phyloP scores from a whole-genome alignment of 2,888 invertebrate genomes.

The Exocentrus adspersus region DNA sequence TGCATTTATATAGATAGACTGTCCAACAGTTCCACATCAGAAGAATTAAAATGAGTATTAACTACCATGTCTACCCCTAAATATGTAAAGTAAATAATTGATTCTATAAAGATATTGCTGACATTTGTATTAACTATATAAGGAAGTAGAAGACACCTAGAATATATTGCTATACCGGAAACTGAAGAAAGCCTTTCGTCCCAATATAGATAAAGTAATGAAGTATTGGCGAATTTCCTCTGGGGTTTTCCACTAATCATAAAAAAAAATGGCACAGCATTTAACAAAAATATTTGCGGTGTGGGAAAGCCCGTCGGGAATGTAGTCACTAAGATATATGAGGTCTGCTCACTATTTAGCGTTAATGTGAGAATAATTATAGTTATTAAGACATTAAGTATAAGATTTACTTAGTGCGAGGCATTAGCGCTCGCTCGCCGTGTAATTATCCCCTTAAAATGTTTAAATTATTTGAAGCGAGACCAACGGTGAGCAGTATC shows the following conservation, averaged over 20 bases:
- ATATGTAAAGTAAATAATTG: too few relatives aligned
- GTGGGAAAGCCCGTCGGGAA: slow-evolving; percentile 4
- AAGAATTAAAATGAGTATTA: too few relatives aligned
- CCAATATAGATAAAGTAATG: too few relatives aligned
- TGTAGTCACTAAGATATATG: slow-evolving; percentile 21
- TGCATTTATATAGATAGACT: too few relatives aligned
- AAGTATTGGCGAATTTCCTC: too few relatives aligned
- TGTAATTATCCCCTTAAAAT: slow-evolving; percentile 21
- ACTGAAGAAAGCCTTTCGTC: too few relatives aligned
- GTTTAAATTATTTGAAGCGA: slow-evolving; percentile 24
- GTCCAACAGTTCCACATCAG: too few relatives aligned
- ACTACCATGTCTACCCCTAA: too few relatives aligned
- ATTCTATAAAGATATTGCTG: too few relatives aligned
- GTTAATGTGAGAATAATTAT: slow-evolving; percentile 44
- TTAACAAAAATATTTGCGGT: neutral
- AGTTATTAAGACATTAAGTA: slow-evolving; percentile 28
- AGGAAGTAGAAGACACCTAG: too few relatives aligned
- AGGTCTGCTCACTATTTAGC: slow-evolving; percentile 35
- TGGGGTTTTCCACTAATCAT: neutral
- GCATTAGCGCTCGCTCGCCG: slow-evolving; percentile 9
- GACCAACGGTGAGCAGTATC: slow-evolving; percentile 13
- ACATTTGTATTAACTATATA: too few relatives aligned
- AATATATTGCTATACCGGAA: too few relatives aligned
- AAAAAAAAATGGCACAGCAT: neutral
- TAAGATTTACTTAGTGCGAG: slow-evolving; percentile 13